A percentile compares a stretch with the other conserved stretches of the same genome.
These are phyloP conservation scores for Wasmannia auropunctata DNA, from an alignment of 1,140 invertebrate species.

Conservation along the genomic window DNA sequence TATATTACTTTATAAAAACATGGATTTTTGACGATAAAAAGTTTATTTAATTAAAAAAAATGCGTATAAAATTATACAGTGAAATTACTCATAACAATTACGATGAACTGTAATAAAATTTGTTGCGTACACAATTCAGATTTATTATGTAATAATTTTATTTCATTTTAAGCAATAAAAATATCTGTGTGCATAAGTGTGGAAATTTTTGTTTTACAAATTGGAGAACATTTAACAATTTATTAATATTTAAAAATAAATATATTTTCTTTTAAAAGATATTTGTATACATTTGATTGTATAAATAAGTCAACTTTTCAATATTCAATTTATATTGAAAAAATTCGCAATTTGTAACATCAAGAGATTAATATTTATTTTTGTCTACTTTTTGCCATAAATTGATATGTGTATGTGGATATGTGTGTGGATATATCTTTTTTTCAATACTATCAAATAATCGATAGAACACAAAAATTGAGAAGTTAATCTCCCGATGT, in stretches of 20 bases:
- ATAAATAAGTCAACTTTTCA: not conserved
- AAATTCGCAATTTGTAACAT: not conserved
- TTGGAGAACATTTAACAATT: not conserved
- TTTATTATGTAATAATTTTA: slow-evolving; percentile 12
- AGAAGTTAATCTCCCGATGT: not conserved
- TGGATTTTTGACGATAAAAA: not conserved
- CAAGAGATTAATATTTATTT: not conserved
- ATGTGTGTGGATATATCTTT: not conserved
- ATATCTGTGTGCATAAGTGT: not conserved
- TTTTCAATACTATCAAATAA: not conserved
- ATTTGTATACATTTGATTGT: not conserved
- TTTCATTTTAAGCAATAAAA: slow-evolving; percentile 18
- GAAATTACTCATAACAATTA: slow-evolving; percentile 11
- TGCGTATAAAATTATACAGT: not conserved
- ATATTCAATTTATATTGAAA: not conserved
- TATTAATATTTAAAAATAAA: not conserved
- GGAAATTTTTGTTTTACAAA: slow-evolving; percentile 19
- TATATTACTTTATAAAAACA: not conserved
- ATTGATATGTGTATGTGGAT: not conserved
- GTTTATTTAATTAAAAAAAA: slow-evolving; percentile 11
- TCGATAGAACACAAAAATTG: not conserved
- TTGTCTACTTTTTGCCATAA: not conserved
- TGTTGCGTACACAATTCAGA: not conserved
- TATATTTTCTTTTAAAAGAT: not conserved
- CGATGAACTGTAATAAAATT: slow-evolving; percentile 8